phyloP scores from a whole-genome alignment of 2,888 invertebrate species.

The Oxycera nigricornis region DNA sequence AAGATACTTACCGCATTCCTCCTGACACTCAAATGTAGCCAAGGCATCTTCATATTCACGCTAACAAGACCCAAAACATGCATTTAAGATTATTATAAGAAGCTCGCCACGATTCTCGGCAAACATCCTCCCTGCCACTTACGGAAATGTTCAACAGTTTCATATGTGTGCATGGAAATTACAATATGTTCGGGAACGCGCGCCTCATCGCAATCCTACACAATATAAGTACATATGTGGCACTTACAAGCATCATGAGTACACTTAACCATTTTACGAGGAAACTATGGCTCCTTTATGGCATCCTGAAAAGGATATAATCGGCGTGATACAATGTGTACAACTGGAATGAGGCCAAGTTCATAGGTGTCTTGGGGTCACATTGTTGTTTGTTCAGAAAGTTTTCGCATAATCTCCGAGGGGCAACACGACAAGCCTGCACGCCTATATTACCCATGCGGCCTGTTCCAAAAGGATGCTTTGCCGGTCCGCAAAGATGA shows the following conservation, averaged over 20 bases:
- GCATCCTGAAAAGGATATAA: constrained; percentile 34
- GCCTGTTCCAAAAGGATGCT: not conserved
- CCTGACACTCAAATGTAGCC: not conserved
- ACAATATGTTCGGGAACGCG: constrained; percentile 29
- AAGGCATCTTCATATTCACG: not conserved
- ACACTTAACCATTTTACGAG: constrained; percentile 45
- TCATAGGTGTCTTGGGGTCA: constrained; percentile 40
- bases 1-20: no score
- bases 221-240: constrained; percentile 13
- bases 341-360: constrained; percentile 24
- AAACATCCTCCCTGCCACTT: not conserved
- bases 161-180: constrained; percentile 25
- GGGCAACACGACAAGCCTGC: not conserved
- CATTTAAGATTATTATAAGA: constrained; percentile 20
- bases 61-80: constrained; percentile 31
- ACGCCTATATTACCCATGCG: constrained; percentile 4
- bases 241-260: constrained; percentile 43
- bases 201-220: not conserved
- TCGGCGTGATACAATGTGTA: constrained; percentile 35
- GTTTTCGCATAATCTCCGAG: constrained; percentile 19
- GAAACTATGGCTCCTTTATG: constrained; percentile 43
- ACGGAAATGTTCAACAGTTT: constrained; percentile 13
- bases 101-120: not conserved
- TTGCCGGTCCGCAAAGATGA: constrained; percentile 12
- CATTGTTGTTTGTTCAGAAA: constrained; percentile 29